Conservation (phyloP, 2,113 vertebrate species). For the Coryphaenoides rupestris region DNA sequence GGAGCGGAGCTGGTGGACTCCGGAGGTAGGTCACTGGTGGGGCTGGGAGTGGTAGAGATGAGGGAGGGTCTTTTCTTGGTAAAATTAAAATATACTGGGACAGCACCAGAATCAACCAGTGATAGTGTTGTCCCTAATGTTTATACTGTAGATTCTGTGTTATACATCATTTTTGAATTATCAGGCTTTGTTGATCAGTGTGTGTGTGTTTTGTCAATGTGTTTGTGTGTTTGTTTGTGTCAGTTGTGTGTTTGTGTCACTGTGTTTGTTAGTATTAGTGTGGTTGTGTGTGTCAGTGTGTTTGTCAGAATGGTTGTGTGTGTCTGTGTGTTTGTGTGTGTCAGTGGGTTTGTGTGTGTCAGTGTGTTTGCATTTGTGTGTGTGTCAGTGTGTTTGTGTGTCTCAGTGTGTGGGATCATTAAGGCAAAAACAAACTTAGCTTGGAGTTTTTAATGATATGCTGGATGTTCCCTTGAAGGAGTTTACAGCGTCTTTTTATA, state of each 20-base stretch:
- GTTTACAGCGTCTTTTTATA: constrained; percentile 10
- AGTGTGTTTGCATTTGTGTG: neutral
- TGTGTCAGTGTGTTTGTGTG: neutral
- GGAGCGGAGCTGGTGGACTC: too few species aligned
- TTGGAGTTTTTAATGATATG: constrained; percentile 7
- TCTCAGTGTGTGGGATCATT: neutral
- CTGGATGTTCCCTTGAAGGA: constrained; percentile 1
- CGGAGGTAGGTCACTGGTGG: neutral
- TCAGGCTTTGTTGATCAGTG: too few species aligned
- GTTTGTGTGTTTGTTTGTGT: neutral
- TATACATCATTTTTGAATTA: too few species aligned
- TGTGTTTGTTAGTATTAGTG: neutral
- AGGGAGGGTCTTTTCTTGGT: neutral
- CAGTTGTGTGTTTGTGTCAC: neutral
- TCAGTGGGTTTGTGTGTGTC: neutral
- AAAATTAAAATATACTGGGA: too few species aligned
- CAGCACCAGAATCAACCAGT: too few species aligned
- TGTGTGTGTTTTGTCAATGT: neutral
- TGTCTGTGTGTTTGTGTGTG: neutral
- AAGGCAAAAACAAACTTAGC: neutral
- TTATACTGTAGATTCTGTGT: too few species aligned
- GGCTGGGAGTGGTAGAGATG: too few species aligned
- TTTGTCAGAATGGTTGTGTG: neutral
- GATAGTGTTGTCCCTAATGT: too few species aligned
- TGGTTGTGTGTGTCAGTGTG: too few species aligned